Evolutionary conservation across 2,113 vertebrate genomes (phyloP), one percentile per base, ranked within the genome.

Genomic region (Campylorhamphus procurvoides): DNA sequence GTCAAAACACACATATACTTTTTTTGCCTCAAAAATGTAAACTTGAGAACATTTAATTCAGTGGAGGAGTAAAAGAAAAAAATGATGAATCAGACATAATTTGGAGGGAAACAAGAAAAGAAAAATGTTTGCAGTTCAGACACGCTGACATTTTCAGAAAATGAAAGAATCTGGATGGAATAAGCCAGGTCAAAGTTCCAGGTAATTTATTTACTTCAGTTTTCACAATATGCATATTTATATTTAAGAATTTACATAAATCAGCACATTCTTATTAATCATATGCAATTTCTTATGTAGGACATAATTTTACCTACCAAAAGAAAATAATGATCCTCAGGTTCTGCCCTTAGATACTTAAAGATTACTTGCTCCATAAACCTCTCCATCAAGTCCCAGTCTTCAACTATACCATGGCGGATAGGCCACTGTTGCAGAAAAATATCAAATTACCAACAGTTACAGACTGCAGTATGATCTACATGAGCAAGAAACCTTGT

Each of bases 351-450:
- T 97, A 99, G 98, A 97, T 99, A 99, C 93, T 99, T 99, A 97
- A 99, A 99, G 97, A 99, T 99, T 96, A 99, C 98, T 98, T 99
- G 99, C 94, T 99, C 99, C 99, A 99, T 99, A 98, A 99, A 99
- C 75, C 99, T 98, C 97, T 99, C 99, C 99, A 99, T 99, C 79
- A 99, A 98, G 95, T 99, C 99, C 99, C 99, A 99, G 92, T 99
- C 99, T 98, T 99, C 99, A 96, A 99, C 99, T 84, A 99, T 99
- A 78, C 99, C 99, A 93, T 99, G 99, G 88, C 99, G 99, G 53
- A 99, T 99, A 25, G 99, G 99, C 99, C 99, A 99, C 99, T 99
- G 97, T 96, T 31, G 37, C 14, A 89, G 35, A 73, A 77, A n/a
- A 83, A 37, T 7, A 84, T 1, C 44, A 31, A 69, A 87, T 75